phyloP scores from a whole-genome alignment of 2,797 vertebrate species.

The Spinibarbus caldwelli region DNA sequence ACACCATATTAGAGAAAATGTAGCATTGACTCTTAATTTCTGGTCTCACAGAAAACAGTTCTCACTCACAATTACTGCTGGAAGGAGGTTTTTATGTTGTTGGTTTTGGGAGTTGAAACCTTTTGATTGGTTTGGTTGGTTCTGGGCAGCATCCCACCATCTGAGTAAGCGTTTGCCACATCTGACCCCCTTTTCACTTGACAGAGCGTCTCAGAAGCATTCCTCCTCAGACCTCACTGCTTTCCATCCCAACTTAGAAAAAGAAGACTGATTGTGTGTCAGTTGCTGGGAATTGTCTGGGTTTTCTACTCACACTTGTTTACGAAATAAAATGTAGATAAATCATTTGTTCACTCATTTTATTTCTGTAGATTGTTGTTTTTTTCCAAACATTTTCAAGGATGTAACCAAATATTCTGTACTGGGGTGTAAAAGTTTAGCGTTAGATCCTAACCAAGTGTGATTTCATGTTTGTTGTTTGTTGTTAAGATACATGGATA shows the following conservation, averaged over 20 bases:
- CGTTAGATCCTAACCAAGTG: background rate
- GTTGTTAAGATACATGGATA: background rate
- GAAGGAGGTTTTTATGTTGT: slow-evolving; percentile 17
- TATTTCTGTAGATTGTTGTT: background rate
- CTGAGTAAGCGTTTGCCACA: slow-evolving; percentile 35
- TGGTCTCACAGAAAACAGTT: slow-evolving; percentile 17
- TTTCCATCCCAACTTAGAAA: slow-evolving; percentile 12
- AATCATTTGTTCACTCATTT: background rate
- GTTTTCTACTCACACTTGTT: background rate
- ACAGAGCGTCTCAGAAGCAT: slow-evolving; percentile 39
- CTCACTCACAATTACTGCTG: slow-evolving; percentile 8
- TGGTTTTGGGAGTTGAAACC: slow-evolving; percentile 39
- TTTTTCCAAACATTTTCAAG: background rate
- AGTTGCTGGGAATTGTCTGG: background rate
- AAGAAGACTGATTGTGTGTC: slow-evolving; percentile 10
- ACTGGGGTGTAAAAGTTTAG: background rate
- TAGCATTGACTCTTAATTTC: slow-evolving; percentile 17
- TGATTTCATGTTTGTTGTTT: background rate
- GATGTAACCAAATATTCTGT: background rate
- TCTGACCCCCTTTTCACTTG: slow-evolving; percentile 40
- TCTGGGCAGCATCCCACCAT: slow-evolving; percentile 28
- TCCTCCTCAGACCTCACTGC: slow-evolving; percentile 34
- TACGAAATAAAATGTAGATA: background rate
- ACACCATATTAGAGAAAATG: slow-evolving; percentile 17
- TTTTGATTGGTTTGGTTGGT: slow-evolving; percentile 29